Percentiles rank a stretch among this genome's conserved stretches.
Conservation (phyloP, 2,888 invertebrate species). For the Nezara viridula region DNA sequence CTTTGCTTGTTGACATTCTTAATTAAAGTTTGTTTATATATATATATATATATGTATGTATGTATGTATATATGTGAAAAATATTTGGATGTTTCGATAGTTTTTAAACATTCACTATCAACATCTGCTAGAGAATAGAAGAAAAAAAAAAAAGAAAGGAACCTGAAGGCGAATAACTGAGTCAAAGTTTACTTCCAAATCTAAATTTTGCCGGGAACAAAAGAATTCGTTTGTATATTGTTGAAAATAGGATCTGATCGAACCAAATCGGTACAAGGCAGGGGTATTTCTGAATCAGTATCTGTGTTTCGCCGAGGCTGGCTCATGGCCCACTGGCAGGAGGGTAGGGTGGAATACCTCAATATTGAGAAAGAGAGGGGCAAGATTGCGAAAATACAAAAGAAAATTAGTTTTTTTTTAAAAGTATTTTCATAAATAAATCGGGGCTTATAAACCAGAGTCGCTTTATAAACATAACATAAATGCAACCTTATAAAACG, state of each 20-base stretch:
- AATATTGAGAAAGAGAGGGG: neutral
- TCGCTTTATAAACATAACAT: too few species aligned
- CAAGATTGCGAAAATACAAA: neutral
- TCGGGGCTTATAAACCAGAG: too few species aligned
- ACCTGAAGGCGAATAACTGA: neutral
- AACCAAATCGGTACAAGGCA: neutral
- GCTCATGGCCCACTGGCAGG: neutral
- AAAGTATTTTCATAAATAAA: too few species aligned
- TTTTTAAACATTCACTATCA: too few species aligned
- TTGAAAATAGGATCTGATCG: neutral
- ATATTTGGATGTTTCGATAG: too few species aligned
- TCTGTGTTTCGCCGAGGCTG: neutral
- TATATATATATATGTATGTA: too few species aligned
- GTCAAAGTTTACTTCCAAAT: neutral
- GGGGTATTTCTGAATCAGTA: neutral
- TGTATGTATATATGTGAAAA: too few species aligned
- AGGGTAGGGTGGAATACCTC: neutral
- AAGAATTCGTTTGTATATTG: slow-evolving; percentile 7
- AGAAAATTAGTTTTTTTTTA: too few species aligned
- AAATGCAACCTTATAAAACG: too few species aligned
- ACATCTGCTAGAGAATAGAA: neutral
- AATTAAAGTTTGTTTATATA: too few species aligned
- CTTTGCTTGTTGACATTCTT: too few species aligned
- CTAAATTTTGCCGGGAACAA: neutral
- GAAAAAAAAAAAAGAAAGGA: neutral